These are phyloP conservation scores for Macheiramphus alcinus DNA, from an alignment of 2,113 vertebrate species.

Conservation along the genomic window DNA sequence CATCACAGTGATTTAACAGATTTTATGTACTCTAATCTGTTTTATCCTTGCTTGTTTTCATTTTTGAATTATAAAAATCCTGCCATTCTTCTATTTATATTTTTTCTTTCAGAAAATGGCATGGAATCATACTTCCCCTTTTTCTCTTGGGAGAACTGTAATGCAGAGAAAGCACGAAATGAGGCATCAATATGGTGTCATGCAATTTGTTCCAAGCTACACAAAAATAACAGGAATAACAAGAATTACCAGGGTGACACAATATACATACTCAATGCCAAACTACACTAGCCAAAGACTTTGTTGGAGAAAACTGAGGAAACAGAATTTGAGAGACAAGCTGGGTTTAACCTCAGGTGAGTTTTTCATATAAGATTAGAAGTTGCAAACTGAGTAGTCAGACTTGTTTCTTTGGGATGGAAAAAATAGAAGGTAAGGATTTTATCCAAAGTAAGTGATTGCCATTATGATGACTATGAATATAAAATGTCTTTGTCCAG, in stretches of 20 bases:
- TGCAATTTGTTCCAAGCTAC: neutral
- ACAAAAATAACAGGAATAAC: neutral
- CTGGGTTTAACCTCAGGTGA: neutral
- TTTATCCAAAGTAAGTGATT: neutral
- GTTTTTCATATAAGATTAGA: neutral
- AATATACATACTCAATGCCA: neutral
- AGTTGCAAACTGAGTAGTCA: neutral
- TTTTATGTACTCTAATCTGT: neutral
- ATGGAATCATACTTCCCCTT: neutral
- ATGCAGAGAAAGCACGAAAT: neutral
- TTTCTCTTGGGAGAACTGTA: neutral
- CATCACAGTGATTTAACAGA: neutral
- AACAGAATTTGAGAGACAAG: neutral
- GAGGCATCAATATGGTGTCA: neutral
- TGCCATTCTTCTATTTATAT: neutral
- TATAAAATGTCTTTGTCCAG: neutral
- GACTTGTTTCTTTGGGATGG: neutral
- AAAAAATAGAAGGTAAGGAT: neutral
- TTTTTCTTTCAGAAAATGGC: neutral
- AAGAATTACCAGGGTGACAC: neutral
- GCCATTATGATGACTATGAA: neutral
- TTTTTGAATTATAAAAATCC: neutral
- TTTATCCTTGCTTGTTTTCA: neutral
- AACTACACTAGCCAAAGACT: neutral
- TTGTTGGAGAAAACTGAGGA: neutral